phyloP scores from a whole-genome alignment of 2,797 vertebrate species.

The Cryptoblepharus egeriae region DNA sequence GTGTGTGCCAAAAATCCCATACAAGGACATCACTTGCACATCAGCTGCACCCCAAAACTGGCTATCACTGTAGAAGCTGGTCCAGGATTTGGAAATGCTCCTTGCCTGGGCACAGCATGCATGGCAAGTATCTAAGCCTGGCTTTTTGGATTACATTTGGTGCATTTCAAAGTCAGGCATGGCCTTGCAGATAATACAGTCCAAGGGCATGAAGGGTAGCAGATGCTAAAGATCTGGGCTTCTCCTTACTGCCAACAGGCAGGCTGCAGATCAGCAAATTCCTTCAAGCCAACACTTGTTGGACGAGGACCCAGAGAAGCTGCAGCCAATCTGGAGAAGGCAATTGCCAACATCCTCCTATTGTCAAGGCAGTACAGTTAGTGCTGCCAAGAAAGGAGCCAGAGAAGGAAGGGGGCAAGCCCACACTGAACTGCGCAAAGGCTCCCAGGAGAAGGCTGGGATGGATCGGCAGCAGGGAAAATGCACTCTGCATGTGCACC shows the following conservation, averaged over 20 bases:
- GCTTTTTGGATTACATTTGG: rapidly evolving
- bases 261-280: not conserved
- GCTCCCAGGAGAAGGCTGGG: not conserved
- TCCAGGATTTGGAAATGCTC: not conserved
- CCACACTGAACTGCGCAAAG: rapidly evolving
- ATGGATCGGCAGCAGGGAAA: not conserved
- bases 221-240: rapidly evolving
- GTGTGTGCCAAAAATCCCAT: too few relatives aligned
- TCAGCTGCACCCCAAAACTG: too few relatives aligned
- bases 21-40: too few relatives aligned
- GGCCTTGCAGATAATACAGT: rapidly evolving
- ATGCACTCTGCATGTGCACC: not conserved
- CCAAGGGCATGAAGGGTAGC: rapidly evolving
- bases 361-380: not conserved
- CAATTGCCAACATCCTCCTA: not conserved
- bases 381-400: not conserved
- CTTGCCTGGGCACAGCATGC: not conserved
- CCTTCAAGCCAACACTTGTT: not conserved
- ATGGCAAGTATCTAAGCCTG: not conserved
- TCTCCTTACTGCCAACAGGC: not conserved
- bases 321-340: rapidly evolving
- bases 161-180: rapidly evolving
- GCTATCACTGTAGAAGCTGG: not conserved
- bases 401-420: rapidly evolving
- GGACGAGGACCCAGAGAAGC: not conserved